Evolutionary conservation across 1,140 invertebrate genomes (phyloP).

Genomic region (Ladona fulva): DNA sequence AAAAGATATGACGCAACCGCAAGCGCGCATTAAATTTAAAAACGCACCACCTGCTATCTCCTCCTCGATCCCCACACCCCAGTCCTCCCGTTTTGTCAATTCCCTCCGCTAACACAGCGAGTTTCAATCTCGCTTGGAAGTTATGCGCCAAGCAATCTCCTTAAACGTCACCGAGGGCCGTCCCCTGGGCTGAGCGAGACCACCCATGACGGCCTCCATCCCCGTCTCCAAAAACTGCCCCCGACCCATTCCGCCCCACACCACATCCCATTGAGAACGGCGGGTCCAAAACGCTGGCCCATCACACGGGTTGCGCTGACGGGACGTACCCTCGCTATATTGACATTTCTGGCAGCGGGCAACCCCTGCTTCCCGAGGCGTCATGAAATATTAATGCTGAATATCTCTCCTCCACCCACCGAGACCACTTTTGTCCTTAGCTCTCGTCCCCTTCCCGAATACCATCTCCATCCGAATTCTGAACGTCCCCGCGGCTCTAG

Average conservation of each 20-base stretch:
- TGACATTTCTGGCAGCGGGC: not conserved
- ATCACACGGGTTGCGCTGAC: not conserved
- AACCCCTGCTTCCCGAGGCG: not conserved
- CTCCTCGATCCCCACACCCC: not conserved
- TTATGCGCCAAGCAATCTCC: conserved; percentile 1
- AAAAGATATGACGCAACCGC: not conserved
- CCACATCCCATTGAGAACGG: not conserved
- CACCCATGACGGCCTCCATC: not conserved
- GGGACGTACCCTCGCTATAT: conserved; percentile 2
- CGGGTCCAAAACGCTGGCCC: not conserved
- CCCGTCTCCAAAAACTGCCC: not conserved
- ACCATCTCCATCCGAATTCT: too few species aligned
- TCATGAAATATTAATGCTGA: conserved; percentile 7
- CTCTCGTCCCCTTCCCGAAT: too few species aligned
- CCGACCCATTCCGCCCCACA: not conserved
- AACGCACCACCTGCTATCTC: not conserved
- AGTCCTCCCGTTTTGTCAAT: not conserved
- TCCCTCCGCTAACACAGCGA: not conserved
- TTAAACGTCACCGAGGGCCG: not conserved
- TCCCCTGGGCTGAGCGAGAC: not conserved
- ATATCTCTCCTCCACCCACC: not conserved
- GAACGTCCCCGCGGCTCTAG: too few species aligned
- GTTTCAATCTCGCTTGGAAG: not conserved
- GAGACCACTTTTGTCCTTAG: not conserved
- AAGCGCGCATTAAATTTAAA: not conserved